Conservation (phyloP, 2,797 vertebrate genomes). For the Pseudochromis fuscus region DNA sequence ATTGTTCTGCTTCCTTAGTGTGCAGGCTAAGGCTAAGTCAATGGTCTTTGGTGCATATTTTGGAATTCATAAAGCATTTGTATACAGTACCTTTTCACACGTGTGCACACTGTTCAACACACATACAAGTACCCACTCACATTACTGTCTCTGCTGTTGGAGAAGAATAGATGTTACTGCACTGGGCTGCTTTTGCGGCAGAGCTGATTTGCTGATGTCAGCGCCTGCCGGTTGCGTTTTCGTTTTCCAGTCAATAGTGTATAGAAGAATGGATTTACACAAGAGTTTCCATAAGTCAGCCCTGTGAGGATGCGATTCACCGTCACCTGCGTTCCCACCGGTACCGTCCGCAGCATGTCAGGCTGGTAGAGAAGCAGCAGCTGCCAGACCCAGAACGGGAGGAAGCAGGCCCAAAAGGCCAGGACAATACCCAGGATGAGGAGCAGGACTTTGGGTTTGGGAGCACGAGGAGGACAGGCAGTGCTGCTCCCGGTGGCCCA, state of each 20-base stretch:
- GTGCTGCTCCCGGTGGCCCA: conserved; percentile 80
- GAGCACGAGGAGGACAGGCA: conserved; percentile 82
- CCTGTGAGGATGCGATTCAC: conserved; percentile 90
- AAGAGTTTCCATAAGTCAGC: conserved; percentile 91
- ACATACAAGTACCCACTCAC: conserved; percentile 14
- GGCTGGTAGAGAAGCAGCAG: conserved; percentile 88
- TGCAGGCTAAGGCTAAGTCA: conserved; percentile 26
- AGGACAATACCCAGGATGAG: conserved; percentile 90
- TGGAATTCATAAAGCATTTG: conserved; percentile 27
- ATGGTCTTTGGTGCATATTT: conserved; percentile 43
- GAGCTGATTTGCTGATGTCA: conserved; percentile 79
- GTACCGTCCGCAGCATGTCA: conserved; percentile 81
- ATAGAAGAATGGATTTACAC: conserved; percentile 92
- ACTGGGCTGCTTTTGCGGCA: conserved; percentile 82
- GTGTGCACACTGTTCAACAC: background rate
- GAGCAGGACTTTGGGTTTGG: conserved; percentile 88
- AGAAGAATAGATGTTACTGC: conserved; percentile 56
- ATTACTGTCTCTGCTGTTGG: conserved; percentile 18
- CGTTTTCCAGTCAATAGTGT: conserved; percentile 88
- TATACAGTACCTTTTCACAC: conserved; percentile 26
- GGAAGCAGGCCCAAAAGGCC: conserved; percentile 91
- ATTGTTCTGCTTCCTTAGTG: conserved; percentile 28
- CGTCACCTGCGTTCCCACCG: conserved; percentile 87
- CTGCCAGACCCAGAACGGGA: conserved; percentile 93
- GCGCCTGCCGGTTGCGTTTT: conserved; percentile 72